Evolutionary conservation across 2,888 invertebrate genomes (phyloP).

Genomic region (Chrysotoxum bicinctum): DNA sequence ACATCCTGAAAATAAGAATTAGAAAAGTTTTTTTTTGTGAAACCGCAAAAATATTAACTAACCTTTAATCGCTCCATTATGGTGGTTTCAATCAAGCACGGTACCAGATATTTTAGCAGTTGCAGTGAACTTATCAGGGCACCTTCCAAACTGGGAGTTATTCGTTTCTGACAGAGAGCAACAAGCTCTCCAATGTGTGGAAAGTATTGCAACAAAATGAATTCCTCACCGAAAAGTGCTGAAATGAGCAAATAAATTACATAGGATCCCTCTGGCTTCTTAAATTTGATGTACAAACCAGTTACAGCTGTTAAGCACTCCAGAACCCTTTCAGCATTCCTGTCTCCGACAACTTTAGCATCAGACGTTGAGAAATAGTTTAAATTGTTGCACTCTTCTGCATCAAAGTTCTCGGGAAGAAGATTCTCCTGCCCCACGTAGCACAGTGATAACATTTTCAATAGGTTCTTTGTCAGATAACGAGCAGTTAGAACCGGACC

Average conservation of each 20-base stretch:
- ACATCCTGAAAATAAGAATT: constrained; percentile 86
- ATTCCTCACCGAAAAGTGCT: constrained; percentile 93
- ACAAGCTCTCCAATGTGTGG: constrained; percentile 94
- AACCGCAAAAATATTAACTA: constrained; percentile 47
- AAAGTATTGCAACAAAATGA: constrained; percentile 93
- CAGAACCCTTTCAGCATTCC: constrained; percentile 92
- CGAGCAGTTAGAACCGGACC: constrained; percentile 97
- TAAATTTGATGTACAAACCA: constrained; percentile 82
- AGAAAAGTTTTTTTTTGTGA: neutral
- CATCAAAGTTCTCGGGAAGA: constrained; percentile 81
- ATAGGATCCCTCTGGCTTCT: neutral
- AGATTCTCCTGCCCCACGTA: constrained; percentile 93
- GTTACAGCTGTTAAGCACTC: constrained; percentile 94
- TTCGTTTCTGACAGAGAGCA: constrained; percentile 89
- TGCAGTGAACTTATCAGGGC: constrained; percentile 93
- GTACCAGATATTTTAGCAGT: constrained; percentile 89
- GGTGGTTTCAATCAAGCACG: constrained; percentile 90
- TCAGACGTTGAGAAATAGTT: constrained; percentile 86
- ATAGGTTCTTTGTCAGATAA: constrained; percentile 93
- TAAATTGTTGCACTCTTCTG: constrained; percentile 81
- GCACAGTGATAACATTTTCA: constrained; percentile 96
- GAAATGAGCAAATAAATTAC: constrained; percentile 73
- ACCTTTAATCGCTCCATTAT: constrained; percentile 94
- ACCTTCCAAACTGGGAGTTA: constrained; percentile 93
- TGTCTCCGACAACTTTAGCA: constrained; percentile 88